Conservation (phyloP, 2,797 vertebrate species). For the Anabacerthia variegaticeps region DNA sequence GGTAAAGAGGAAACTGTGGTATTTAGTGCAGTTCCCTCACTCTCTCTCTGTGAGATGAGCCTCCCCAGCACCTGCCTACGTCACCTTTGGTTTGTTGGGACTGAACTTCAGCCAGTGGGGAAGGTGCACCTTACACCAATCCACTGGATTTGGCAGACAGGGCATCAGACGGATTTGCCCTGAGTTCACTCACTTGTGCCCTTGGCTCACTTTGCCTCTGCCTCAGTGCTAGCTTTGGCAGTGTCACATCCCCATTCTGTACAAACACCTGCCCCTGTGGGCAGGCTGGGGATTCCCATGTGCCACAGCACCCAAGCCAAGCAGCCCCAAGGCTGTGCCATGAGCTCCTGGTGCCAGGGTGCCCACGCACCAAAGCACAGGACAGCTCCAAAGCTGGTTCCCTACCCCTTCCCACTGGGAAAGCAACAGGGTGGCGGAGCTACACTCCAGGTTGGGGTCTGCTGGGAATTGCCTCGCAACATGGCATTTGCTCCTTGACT, state of each 20-base stretch:
- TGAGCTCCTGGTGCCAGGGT: background rate
- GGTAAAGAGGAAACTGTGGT: background rate
- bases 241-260: accelerated
- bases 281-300: background rate
- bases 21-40: background rate
- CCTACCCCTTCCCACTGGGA: background rate
- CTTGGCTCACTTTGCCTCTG: background rate
- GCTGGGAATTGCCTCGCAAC: background rate
- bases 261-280: background rate
- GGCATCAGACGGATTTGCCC: background rate
- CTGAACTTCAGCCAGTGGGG: background rate
- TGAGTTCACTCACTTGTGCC: background rate
- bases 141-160: accelerated
- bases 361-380: background rate
- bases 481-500: background rate
- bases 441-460: background rate
- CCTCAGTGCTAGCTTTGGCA: background rate
- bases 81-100: background rate
- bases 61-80: background rate
- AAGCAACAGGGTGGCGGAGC: background rate
- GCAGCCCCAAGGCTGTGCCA: background rate
- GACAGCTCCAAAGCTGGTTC: background rate
- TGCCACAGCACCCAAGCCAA: background rate
- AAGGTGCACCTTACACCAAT: accelerated
- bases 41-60: background rate